Evolutionary conservation across 1,140 invertebrate genomes (phyloP), one percentile per base, ranked within the genome.

Genomic region (Maniola jurtina): DNA sequence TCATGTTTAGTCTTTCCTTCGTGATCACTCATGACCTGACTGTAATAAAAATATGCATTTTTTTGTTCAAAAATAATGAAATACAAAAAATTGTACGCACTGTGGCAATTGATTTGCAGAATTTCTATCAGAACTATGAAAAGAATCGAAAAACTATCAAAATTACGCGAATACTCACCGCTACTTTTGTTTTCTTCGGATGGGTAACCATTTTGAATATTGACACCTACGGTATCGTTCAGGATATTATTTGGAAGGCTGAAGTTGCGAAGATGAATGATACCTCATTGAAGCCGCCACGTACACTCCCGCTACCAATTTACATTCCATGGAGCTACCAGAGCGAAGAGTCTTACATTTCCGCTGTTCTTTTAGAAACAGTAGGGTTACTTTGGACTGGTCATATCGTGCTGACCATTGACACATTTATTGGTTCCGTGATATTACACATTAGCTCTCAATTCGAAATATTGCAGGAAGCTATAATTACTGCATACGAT

Each of bases 1-100:
- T 90, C 60, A 90, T 90, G 88, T 90, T 90, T 68, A 90, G 86
- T 64, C 82, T 90, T 9, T 82, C 88, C 15, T 90, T 90, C 57
- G 88, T 90, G 38, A 81, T 89, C 54, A 90, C 88, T 13, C 88
- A 90, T 50, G 83, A 90, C 47, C 70, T 90, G 9, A 90, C 88
- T 6, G 45, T 86, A 7, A 89, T 89, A 34, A 89, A 90, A 65
- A 59, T 90, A 2, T 89, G 80, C 47, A 79, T 90, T 56, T 89
- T 90, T 60, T 87, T 84, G 66, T 90, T 90, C 58, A 85, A 77
- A 72, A 90, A 90, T 54, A 66, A 66, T 9, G 73, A 88, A 0
- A 81, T 90, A 54, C 88, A 90, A 71, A 77, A 84, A 11, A 83
- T 86, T n/a, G 83, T 86, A 0, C 81, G 63, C 47, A 87, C 66